Percentiles rank a stretch among this genome's conserved stretches.
These are phyloP conservation scores for Scelioninae gen. 2 DNA, from an alignment of 2,888 invertebrate species.

Conservation along the genomic window DNA sequence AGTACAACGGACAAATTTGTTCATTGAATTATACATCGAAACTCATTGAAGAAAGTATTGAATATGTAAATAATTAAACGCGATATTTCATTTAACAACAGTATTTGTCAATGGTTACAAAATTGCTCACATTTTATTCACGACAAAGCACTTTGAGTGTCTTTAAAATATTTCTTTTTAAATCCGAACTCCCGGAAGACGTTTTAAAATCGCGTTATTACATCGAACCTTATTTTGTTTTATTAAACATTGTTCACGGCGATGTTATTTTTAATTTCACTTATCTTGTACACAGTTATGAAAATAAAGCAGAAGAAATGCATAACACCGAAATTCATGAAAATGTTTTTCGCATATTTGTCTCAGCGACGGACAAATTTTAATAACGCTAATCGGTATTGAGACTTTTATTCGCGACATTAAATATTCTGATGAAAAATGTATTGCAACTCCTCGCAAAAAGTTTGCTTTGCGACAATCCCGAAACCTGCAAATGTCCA, in stretches of 20 bases:
- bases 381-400: conserved; percentile 12
- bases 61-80: too few relatives aligned
- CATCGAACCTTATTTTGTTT: background rate
- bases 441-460: background rate
- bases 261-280: background rate
- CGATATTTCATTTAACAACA: too few relatives aligned
- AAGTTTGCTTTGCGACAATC: conserved; percentile 2
- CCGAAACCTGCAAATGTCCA: conserved; percentile 9
- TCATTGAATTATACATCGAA: too few relatives aligned
- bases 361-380: background rate
- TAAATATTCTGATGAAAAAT: conserved; percentile 4
- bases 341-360: conserved; percentile 2
- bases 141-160: too few relatives aligned
- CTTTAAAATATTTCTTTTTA: too few relatives aligned
- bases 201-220: too few relatives aligned
- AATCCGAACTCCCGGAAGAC: too few relatives aligned
- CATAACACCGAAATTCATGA: background rate
- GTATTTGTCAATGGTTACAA: too few relatives aligned
- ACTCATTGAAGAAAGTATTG: too few relatives aligned
- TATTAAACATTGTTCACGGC: background rate
- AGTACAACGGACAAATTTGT: too few relatives aligned
- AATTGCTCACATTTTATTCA: too few relatives aligned
- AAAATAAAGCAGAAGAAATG: conserved; percentile 2
- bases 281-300: background rate
- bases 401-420: background rate